Percentiles rank a stretch among this genome's conserved stretches.
Evolutionary conservation across 2,113 vertebrate genomes (phyloP).

Genomic region (Delphinus delphis): DNA sequence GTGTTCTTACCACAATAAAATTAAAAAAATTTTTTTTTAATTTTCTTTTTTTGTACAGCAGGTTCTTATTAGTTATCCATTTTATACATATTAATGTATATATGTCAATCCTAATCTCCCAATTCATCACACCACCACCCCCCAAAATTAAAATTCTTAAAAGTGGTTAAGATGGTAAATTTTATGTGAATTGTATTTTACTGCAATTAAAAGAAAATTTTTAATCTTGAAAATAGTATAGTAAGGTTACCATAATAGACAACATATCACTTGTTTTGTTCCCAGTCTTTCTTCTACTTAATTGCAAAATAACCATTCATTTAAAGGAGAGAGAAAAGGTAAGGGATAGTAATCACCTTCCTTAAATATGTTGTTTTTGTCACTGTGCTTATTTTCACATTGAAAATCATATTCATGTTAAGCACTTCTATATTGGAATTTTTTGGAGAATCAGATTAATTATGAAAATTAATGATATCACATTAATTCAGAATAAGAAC

Average conservation of each 20-base stretch:
- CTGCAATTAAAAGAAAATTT: neutral
- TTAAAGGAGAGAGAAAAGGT: neutral
- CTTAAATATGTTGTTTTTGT: conserved; percentile 24
- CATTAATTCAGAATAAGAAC: conserved; percentile 58
- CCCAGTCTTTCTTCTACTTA: neutral
- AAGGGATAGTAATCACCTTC: neutral
- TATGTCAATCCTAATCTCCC: no score
- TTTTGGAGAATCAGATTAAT: conserved; percentile 18
- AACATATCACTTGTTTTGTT: conserved; percentile 5
- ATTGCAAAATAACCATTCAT: neutral
- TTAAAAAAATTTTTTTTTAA: neutral
- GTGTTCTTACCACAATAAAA: neutral
- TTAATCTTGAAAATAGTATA: neutral
- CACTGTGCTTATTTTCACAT: neutral
- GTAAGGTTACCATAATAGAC: neutral
- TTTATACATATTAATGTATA: no score
- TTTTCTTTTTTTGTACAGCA: no score
- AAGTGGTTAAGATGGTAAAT: neutral
- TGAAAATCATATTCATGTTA: conserved; percentile 42
- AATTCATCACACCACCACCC: no score
- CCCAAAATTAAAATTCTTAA: neutral
- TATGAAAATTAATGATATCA: conserved; percentile 38
- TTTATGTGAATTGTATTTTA: conserved; percentile 20
- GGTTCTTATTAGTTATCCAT: no score
- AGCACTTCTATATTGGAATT: neutral